Percentiles rank a stretch among this genome's conserved stretches.
These are phyloP conservation scores for Fragum fragum DNA, from an alignment of 2,888 invertebrate species.

Conservation along the genomic window DNA sequence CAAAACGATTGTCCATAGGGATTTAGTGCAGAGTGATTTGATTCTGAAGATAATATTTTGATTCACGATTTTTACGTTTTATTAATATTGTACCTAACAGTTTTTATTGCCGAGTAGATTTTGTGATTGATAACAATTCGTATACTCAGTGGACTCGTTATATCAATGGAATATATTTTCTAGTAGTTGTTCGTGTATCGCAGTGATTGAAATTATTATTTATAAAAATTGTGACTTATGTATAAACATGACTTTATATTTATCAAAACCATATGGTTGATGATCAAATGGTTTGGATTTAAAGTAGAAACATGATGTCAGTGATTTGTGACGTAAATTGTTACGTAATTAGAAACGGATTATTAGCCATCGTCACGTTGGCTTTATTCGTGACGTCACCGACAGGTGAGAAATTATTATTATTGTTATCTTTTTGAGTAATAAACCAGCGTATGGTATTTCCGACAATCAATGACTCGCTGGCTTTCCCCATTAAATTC, in stretches of 20 bases:
- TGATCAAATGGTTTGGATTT: conserved; percentile 15
- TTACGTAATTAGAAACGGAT: conserved; percentile 31
- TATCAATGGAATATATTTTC: neutral
- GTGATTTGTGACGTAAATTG: conserved; percentile 26
- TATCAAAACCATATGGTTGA: conserved; percentile 7
- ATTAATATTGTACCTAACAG: conserved; percentile 7
- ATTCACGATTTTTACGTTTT: conserved; percentile 6
- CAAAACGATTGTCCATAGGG: neutral
- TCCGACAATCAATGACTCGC: too few relatives aligned
- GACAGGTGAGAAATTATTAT: conserved; percentile 23
- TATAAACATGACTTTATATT: neutral
- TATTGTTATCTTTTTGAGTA: too few relatives aligned
- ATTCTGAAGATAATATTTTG: conserved; percentile 5
- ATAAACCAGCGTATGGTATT: too few relatives aligned
- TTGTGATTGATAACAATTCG: neutral
- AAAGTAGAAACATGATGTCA: conserved; percentile 27
- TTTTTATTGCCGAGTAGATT: neutral
- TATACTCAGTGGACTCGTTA: neutral
- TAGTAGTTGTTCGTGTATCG: neutral
- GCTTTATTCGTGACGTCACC: conserved; percentile 33
- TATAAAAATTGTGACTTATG: neutral
- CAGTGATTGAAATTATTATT: neutral
- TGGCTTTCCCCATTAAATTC: too few relatives aligned
- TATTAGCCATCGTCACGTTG: conserved; percentile 17
- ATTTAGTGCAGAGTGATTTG: conserved; percentile 6